phyloP scores from a whole-genome alignment of 92 coral and sea anemone genomes.

The Diadumene lineata region DNA sequence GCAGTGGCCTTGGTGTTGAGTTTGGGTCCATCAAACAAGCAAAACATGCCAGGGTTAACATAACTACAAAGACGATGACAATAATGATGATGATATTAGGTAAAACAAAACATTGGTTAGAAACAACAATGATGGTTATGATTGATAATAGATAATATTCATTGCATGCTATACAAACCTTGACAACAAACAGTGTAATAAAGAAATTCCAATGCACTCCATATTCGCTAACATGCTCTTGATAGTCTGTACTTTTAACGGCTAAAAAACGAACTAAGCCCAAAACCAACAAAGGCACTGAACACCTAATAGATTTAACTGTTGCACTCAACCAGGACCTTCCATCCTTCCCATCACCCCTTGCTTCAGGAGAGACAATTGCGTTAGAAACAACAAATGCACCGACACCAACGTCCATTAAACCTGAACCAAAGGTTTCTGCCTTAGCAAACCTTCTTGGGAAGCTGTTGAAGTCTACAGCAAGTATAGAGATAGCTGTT shows the following conservation, averaged over 20 bases:
- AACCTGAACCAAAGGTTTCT: conserved; percentile 92
- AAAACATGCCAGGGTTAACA: too few species aligned
- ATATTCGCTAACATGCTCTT: conserved; percentile 92
- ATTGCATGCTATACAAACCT: conserved; percentile 47
- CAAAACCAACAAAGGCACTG: conserved; percentile 75
- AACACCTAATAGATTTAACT: conserved; percentile 61
- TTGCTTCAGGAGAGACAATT: conserved; percentile 87
- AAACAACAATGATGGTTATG: background rate
- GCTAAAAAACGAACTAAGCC: conserved; percentile 69
- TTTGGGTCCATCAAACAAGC: too few species aligned
- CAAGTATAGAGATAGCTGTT: conserved; percentile 85
- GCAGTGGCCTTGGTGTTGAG: too few species aligned
- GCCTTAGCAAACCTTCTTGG: conserved; percentile 96
- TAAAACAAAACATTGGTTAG: background rate
- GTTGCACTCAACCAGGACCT: conserved; percentile 19
- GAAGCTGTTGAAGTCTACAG: conserved; percentile 84
- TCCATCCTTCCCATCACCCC: conserved; percentile 20
- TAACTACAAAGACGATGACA: background rate
- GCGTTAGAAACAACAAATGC: conserved; percentile 91
- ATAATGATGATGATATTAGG: background rate
- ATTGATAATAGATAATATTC: background rate
- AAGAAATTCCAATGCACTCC: conserved; percentile 98
- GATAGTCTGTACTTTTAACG: conserved; percentile 92
- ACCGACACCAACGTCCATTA: conserved; percentile 99
- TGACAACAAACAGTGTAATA: conserved; percentile 77